These are phyloP conservation scores for Eulithis testata DNA, from an alignment of 2,888 invertebrate species.

Conservation along the genomic window DNA sequence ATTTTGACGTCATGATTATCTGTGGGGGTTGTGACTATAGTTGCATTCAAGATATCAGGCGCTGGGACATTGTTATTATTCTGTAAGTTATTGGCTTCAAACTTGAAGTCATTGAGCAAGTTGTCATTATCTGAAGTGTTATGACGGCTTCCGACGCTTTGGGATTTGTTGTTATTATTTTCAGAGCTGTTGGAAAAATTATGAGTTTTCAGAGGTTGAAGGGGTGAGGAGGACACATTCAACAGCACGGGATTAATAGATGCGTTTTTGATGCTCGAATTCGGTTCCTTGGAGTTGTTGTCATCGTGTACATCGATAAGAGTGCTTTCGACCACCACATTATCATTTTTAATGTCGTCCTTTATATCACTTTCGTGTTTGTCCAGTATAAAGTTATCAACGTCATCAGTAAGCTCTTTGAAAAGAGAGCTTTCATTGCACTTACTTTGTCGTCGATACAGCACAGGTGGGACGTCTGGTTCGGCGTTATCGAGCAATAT, in stretches of 20 bases:
- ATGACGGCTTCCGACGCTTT: constrained; percentile 66
- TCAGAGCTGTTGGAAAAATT: constrained; percentile 75
- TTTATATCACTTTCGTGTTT: constrained; percentile 62
- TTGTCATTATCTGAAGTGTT: constrained; percentile 71
- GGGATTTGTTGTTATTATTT: constrained; percentile 72
- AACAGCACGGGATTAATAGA: constrained; percentile 74
- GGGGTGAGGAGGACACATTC: constrained; percentile 77
- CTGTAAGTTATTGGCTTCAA: constrained; percentile 56
- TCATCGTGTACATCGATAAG: constrained; percentile 78
- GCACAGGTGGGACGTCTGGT: constrained; percentile 88
- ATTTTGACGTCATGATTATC: constrained; percentile 76
- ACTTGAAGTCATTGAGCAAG: constrained; percentile 70
- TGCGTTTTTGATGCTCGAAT: constrained; percentile 56
- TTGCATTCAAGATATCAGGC: constrained; percentile 49
- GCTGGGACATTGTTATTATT: constrained; percentile 56
- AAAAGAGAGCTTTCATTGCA: constrained; percentile 76
- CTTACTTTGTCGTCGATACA: constrained; percentile 87
- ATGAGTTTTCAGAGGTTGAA: constrained; percentile 79
- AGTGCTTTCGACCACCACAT: constrained; percentile 74
- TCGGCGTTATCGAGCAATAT: constrained; percentile 92
- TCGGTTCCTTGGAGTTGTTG: constrained; percentile 70
- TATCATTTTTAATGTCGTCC: constrained; percentile 68
- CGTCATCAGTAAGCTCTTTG: constrained; percentile 73
- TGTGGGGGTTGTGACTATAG: constrained; percentile 53
- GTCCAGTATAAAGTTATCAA: constrained; percentile 70